These are phyloP conservation scores for Notoglanidium macrostoma DNA, from an alignment of 2,797 vertebrate genomes.

Conservation along the genomic window DNA sequence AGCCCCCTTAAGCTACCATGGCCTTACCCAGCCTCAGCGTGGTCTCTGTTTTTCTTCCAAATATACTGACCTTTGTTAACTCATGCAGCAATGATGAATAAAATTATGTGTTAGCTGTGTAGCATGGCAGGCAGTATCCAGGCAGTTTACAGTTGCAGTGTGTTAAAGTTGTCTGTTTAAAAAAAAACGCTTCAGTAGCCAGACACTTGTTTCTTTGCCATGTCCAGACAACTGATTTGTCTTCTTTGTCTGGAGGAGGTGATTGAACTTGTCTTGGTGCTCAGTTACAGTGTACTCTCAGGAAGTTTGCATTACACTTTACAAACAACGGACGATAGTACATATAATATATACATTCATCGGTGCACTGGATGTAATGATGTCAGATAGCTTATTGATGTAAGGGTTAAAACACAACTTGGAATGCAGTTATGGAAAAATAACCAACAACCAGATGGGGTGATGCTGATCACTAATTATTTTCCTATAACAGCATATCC, in stretches of 20 bases:
- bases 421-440: not conserved
- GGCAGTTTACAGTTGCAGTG: not conserved
- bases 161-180: not conserved
- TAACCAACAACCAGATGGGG: not conserved
- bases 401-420: not conserved
- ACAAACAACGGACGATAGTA: not conserved
- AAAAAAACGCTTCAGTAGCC: not conserved
- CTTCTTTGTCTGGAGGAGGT: not conserved
- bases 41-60: constrained; percentile 57
- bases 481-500: not conserved
- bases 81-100: not conserved
- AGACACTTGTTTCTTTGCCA: not conserved
- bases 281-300: not conserved
- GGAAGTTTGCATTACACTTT: not conserved
- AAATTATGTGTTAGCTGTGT: not conserved
- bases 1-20: constrained; percentile 62
- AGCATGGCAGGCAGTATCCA: not conserved
- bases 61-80: constrained; percentile 67
- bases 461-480: not conserved
- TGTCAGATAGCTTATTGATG: not conserved
- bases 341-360: not conserved
- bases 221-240: not conserved
- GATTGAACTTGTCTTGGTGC: not conserved
- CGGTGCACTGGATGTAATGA: not conserved
- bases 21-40: constrained; percentile 66